Evolutionary conservation across 2,888 invertebrate species (phyloP).

Genomic region (Clostera curtula): DNA sequence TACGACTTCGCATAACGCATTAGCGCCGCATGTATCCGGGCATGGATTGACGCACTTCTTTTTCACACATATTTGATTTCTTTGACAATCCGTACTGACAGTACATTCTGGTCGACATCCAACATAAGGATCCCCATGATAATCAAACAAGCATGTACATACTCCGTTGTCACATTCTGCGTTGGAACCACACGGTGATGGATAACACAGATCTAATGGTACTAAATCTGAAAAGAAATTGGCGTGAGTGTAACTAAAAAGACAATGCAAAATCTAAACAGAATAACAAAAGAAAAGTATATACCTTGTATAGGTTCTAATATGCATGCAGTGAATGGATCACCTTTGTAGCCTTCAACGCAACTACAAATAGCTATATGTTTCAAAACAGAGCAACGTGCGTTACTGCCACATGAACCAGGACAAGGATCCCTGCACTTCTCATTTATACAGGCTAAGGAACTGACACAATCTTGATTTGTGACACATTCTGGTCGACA

Average conservation of each 20-base stretch:
- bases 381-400: constrained; percentile 75
- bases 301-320: constrained; percentile 49
- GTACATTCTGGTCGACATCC: constrained; percentile 89
- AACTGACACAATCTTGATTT: constrained; percentile 79
- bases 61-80: constrained; percentile 79
- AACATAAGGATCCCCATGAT: constrained; percentile 84
- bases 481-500: constrained; percentile 80
- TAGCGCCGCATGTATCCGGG: constrained; percentile 83
- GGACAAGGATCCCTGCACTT: constrained; percentile 81
- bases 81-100: constrained; percentile 82
- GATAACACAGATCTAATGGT: constrained; percentile 76
- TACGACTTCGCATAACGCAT: constrained; percentile 83
- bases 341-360: constrained; percentile 73
- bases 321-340: constrained; percentile 72
- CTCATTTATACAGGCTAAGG: constrained; percentile 78
- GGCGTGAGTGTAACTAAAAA: neutral
- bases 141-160: constrained; percentile 83
- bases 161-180: constrained; percentile 80
- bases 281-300: neutral
- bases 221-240: constrained; percentile 22
- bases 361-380: constrained; percentile 80
- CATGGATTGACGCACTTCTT: constrained; percentile 88
- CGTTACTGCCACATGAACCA: constrained; percentile 78
- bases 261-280: neutral
- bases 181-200: constrained; percentile 83